Evolutionary conservation across 1,140 invertebrate species (phyloP), one percentile per base, ranked within the genome.

Genomic region (Tachypleus tridentatus): DNA sequence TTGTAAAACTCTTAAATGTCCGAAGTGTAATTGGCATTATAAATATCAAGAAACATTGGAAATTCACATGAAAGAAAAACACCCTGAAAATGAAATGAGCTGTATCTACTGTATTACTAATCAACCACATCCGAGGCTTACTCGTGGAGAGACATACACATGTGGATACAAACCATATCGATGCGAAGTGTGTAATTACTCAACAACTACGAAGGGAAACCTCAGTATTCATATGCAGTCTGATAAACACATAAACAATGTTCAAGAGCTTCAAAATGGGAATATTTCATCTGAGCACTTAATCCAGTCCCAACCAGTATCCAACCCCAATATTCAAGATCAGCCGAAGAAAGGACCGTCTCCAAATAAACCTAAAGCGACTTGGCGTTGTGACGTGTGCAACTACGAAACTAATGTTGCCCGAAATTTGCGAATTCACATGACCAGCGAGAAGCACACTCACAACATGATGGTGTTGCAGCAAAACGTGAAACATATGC

Each of bases 41-140:
- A 99, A 99, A 79, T 99, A 99, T 76, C 96, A 99, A 79, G 97
- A 99, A 78, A 99, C 97, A 2, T 80, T 99, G 51, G 97, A 99
- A 79, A 99, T 99, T 73, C 97, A 99, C 77, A 99, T 99, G 96
- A 97, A 98, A 76, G 97, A 99, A 74, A 99, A 99, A 76, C 97
- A 99, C 78, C 94, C 95, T 0, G 97, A 99, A 75, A 93, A 88
- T 68, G 96, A 98, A 75, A 94, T 92, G 10, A 93, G 89, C 60
- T 99, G 97, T 77, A 89, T 97, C 64, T 99, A 97, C 78, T 99
- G 97, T 77, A 87, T 98, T 72, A 93, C 95, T 64, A 94, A 93
- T 63, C 94, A 97, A 76, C 87, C 93, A 3, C 97, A 99, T 80
- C 97, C 97, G 5, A 85, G 97, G 72, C 83, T 99, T 67, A 95